These are phyloP conservation scores for Grammomys surdaster DNA, from an alignment of 2,113 vertebrate genomes.

Conservation along the genomic window DNA sequence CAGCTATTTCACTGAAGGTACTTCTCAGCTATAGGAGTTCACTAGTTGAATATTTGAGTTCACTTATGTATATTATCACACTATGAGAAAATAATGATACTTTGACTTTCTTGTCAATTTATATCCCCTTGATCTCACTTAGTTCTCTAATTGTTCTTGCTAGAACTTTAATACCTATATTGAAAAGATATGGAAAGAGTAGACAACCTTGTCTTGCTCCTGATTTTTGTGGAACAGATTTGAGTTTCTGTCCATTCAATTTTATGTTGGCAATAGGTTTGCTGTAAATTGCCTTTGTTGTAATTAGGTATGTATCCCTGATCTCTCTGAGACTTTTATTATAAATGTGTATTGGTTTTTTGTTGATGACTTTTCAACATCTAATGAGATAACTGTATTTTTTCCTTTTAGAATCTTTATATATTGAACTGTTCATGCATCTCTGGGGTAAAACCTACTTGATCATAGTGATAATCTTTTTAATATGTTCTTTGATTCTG, in stretches of 20 bases:
- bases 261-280: background rate
- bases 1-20: no score
- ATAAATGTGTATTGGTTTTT: background rate
- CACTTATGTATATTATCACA: background rate
- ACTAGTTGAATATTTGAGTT: background rate
- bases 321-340: background rate
- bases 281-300: background rate
- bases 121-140: background rate
- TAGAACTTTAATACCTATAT: background rate
- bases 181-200: background rate
- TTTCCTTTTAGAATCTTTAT: background rate
- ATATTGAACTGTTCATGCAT: background rate
- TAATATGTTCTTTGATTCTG: background rate
- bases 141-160: background rate
- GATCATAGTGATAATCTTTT: background rate
- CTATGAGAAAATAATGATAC: background rate
- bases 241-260: background rate
- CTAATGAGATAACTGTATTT: background rate
- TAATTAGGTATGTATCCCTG: background rate
- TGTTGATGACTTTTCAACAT: background rate
- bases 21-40: background rate
- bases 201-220: background rate
- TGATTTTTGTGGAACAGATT: background rate
- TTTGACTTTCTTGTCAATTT: background rate
- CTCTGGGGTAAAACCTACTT: background rate